These are phyloP conservation scores for Clarias fuscus DNA, from an alignment of 2,797 vertebrate species.

Conservation along the genomic window DNA sequence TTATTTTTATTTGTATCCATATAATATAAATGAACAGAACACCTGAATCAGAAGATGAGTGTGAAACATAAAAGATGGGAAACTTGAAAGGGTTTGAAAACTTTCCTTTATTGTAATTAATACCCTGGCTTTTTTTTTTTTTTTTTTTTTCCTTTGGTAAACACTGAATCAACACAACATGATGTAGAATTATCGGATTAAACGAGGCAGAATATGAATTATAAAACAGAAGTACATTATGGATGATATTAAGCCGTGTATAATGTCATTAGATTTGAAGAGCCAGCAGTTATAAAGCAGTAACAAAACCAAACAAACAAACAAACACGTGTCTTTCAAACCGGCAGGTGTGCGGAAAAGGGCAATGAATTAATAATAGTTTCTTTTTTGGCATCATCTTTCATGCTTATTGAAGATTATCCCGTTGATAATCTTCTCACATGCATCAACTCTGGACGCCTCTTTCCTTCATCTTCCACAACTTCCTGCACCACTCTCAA, in stretches of 20 bases:
- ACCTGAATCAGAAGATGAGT: too few species aligned
- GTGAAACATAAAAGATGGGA: too few species aligned
- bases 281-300: neutral
- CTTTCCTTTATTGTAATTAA: neutral
- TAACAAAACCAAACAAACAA: neutral
- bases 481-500: conserved; percentile 68
- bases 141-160: neutral
- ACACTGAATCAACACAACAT: neutral
- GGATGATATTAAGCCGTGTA: neutral
- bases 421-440: neutral
- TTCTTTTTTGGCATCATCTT: neutral
- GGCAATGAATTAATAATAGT: neutral
- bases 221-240: neutral
- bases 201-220: neutral
- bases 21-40: too few species aligned
- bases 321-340: neutral
- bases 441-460: conserved; percentile 38
- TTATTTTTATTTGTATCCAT: too few species aligned
- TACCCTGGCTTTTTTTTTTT: neutral
- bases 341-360: neutral
- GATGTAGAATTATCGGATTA: neutral
- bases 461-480: conserved; percentile 53
- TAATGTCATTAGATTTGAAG: neutral
- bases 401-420: neutral
- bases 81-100: too few species aligned